Evolutionary conservation across 2,797 vertebrate genomes (phyloP).

Genomic region (Iguana delicatissima): DNA sequence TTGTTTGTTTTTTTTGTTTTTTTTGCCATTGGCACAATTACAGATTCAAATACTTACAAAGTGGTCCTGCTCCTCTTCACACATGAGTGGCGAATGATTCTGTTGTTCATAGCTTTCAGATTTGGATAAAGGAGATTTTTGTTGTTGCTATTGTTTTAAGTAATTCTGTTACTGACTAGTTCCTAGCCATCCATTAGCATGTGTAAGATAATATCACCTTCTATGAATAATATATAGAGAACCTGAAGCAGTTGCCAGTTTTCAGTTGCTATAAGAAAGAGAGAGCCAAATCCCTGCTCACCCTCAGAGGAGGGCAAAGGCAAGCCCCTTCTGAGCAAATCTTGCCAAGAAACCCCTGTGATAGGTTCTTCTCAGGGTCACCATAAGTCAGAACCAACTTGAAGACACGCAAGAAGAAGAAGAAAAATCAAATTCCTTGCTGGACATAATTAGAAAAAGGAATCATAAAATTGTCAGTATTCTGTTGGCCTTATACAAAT

Average conservation of each 20-base stretch:
- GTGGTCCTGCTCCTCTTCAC: neutral
- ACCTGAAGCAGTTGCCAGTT: neutral
- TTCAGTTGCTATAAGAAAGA: neutral
- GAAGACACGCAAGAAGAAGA: too few species aligned
- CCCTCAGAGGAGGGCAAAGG: too few species aligned
- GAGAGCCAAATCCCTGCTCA: too few species aligned
- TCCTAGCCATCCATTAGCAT: too few species aligned
- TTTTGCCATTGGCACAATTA: neutral
- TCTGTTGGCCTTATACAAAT: too few species aligned
- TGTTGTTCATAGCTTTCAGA: neutral
- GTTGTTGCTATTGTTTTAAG: neutral
- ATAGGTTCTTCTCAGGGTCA: too few species aligned
- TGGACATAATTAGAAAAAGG: neutral
- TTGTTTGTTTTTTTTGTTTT: too few species aligned
- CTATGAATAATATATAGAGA: neutral
- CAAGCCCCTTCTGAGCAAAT: too few species aligned
- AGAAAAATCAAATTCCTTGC: neutral
- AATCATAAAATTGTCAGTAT: neutral
- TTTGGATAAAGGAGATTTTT: neutral
- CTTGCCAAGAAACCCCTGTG: too few species aligned
- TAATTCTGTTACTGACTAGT: too few species aligned
- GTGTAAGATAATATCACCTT: too few species aligned
- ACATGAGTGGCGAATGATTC: neutral
- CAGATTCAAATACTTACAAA: neutral
- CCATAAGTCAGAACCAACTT: too few species aligned